Conservation (phyloP, 2,113 vertebrate genomes). For the Hiodon alosoides region DNA sequence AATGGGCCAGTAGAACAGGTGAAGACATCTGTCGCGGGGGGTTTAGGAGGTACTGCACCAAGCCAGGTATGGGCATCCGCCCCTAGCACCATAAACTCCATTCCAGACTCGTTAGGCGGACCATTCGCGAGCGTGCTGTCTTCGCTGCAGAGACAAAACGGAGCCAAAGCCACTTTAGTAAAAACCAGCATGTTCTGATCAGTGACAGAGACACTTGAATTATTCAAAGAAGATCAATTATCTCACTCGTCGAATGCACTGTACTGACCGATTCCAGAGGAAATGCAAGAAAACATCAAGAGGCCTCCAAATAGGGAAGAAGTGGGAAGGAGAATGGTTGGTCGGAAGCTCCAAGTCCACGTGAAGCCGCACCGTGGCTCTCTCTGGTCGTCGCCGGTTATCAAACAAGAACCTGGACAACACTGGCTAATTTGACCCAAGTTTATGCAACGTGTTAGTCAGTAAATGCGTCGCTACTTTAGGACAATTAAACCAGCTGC, state of each 20-base stretch:
- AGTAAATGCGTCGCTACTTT: slow-evolving; percentile 2
- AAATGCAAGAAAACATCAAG: slow-evolving; percentile 21
- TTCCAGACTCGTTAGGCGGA: slow-evolving; percentile 91
- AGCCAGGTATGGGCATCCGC: slow-evolving; percentile 83
- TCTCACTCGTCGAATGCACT: slow-evolving; percentile 43
- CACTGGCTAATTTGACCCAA: not conserved
- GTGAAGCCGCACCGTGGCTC: not conserved
- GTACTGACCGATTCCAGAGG: slow-evolving; percentile 35
- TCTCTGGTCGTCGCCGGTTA: slow-evolving; percentile 9
- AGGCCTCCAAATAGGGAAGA: not conserved
- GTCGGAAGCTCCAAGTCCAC: not conserved
- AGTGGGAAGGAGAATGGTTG: not conserved
- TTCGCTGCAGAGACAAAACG: slow-evolving; percentile 93
- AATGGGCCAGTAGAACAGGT: slow-evolving; percentile 65
- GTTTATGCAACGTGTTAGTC: not conserved
- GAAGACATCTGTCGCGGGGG: slow-evolving; percentile 66
- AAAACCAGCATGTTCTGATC: slow-evolving; percentile 94
- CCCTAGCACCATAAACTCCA: slow-evolving; percentile 83
- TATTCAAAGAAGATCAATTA: not conserved
- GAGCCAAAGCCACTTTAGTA: slow-evolving; percentile 88
- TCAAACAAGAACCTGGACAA: slow-evolving; percentile 12
- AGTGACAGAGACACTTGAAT: slow-evolving; percentile 6
- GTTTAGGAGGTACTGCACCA: slow-evolving; percentile 68
- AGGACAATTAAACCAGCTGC: not conserved
- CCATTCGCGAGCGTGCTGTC: slow-evolving; percentile 92